A percentile compares a stretch with the other conserved stretches of the same genome.
These are phyloP conservation scores for Circaetus gallicus DNA, from an alignment of 2,113 vertebrate species.

Conservation along the genomic window DNA sequence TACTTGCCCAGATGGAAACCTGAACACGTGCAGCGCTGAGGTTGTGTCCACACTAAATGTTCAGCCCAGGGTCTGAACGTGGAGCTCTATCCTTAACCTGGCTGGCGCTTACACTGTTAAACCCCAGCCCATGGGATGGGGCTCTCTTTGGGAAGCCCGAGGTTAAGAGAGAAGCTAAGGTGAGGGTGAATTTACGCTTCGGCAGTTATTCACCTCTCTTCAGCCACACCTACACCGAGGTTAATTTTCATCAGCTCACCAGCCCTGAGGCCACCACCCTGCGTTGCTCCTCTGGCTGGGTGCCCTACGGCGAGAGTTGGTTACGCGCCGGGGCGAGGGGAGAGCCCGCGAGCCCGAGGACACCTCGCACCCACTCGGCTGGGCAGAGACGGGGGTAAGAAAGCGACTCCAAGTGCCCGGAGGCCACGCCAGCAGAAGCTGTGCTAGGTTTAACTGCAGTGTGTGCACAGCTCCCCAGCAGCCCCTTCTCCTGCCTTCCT, in stretches of 20 bases:
- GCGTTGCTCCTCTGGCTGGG: accelerated
- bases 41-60: neutral
- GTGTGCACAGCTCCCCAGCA: neutral
- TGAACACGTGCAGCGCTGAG: neutral
- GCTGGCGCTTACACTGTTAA: neutral
- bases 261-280: neutral
- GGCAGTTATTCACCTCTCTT: neutral
- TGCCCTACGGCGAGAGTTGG: neutral
- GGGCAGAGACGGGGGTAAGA: neutral
- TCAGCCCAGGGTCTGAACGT: neutral
- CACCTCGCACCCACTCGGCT: neutral
- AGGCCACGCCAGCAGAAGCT: neutral
- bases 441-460: neutral
- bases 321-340: accelerated
- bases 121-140: accelerated
- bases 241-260: neutral
- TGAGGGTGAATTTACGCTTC: neutral
- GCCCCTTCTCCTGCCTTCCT: neutral
- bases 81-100: neutral
- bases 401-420: neutral
- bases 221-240: neutral
- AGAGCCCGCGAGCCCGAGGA: accelerated
- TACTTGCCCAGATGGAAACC: neutral
- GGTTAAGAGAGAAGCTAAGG: neutral
- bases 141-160: neutral